Evolutionary conservation across 2,113 vertebrate species (phyloP), one percentile per base, ranked within the genome.

Genomic region (Sturnus vulgaris): DNA sequence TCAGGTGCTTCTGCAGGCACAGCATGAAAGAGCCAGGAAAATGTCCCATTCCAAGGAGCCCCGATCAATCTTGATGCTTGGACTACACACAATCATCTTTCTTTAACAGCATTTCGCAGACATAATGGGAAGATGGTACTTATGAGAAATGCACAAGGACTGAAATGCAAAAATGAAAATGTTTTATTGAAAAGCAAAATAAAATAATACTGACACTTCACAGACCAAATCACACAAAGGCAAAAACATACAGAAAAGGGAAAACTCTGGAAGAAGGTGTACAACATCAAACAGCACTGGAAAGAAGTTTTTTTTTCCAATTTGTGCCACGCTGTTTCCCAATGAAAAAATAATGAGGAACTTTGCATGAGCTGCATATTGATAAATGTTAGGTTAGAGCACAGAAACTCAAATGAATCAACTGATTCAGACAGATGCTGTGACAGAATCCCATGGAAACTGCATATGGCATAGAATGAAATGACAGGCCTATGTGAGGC

Each of bases 121-220:
- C 1, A 0, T 44, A 86, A 96, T 86, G 95, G 37, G 52, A 65
- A 83, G 94, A 94, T 94, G 64, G 47, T 57, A 89, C 23, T 91
- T 85, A 94, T 80, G 95, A 94, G 89, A 95, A 96, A 94, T 85
- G 94, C 66, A 90, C 94, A 77, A 55, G 83, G 88, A 92, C 85
- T 79, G 91, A 98, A 98, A 97, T 96, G 96, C 91, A 96, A 97
- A 97, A 97, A 77, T 96, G 94, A 98, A 98, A 98, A 98, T 97
- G 96, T 95, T 98, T 98, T 98, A 98, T 98, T 98, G 91, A 94
- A 96, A 98, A 96, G 88, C 81, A 94, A 96, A 97, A 97, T 93
- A 96, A 98, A 98, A 96, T 95, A 97, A 97, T 73, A 97, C 89
- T 66, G 71, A 92, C n/a, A 37, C 53, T 70, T 96, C 82, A 91